Evolutionary conservation across 1,140 invertebrate genomes (phyloP), one percentile per base, ranked within the genome.

Genomic region (Pogonognathellus flavescens): DNA sequence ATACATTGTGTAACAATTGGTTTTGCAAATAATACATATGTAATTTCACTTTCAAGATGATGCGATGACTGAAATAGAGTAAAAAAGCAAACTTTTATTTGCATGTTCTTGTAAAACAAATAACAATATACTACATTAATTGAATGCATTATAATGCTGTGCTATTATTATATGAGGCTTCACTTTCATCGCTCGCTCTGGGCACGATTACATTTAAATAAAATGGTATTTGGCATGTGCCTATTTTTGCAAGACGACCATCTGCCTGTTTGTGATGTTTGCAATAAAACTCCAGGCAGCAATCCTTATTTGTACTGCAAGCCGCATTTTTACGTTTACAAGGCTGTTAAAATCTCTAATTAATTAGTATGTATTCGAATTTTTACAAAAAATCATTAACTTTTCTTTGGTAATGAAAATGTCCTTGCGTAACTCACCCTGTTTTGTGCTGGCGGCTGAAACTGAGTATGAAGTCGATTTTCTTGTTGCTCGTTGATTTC

Each of bases 211-310:
- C n/a, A 31, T 76, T 13, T n/a, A 76, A 18, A 18, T 76, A 76
- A 18, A n/a, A 76, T 7, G 70, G 70, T 49, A 76, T 49, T 50
- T 76, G 70, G 7, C 70, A 76, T 18, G 70, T 76, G 6, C 70
- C 70, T 9, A 76, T 76, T 49, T 76, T 76, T 5, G 70, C 70
- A 16, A 76, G 6, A 76, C 49, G n/a, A 7, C 70, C 70, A 76
- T 76, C 70, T 0, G 14, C 8, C 41, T 50, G 70, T 16, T 76
- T 76, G 41, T 76, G 70, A 50, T 49, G 70, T 50, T 76, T 76
- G 16, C 70, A 76, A n/a, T 49, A 76, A 20, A n/a, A 76, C 10
- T 76, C 70, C 31, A 76, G 31, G n/a, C 70, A 76, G 70, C 70
- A 76, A 18, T 76, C 70, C 16, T 76, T 76, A 31, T 76, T 76